A percentile compares a stretch with the other conserved stretches of the same genome.
Conservation (phyloP, 1,140 invertebrate species). For the Batillaria attramentaria region DNA sequence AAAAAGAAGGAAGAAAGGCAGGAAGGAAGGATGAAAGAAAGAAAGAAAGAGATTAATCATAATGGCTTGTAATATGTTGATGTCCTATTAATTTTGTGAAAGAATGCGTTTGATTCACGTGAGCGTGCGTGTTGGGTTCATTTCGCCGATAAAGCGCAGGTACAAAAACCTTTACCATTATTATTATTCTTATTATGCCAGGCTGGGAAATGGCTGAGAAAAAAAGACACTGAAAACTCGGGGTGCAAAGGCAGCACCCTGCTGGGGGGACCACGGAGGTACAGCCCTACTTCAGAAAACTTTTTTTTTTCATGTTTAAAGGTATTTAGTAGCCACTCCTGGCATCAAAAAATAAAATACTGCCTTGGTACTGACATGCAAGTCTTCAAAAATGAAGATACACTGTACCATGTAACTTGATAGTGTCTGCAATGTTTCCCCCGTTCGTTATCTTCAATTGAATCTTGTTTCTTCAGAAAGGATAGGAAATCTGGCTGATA, state of each 20-base stretch:
- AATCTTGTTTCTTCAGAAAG: slow-evolving; percentile 40
- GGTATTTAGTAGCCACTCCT: neutral
- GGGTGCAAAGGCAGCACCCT: too few species aligned
- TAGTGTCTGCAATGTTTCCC: neutral
- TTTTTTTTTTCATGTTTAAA: neutral
- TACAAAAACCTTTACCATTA: neutral
- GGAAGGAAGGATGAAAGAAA: neutral
- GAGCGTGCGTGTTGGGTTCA: too few species aligned
- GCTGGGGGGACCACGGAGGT: too few species aligned
- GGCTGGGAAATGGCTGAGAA: too few species aligned
- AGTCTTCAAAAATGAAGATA: neutral
- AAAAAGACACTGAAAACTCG: too few species aligned
- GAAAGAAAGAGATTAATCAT: neutral
- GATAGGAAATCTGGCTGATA: too few species aligned
- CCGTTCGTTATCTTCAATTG: neutral
- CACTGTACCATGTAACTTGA: neutral
- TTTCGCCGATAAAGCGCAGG: neutral
- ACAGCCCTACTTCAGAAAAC: too few species aligned
- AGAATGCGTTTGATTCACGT: too few species aligned
- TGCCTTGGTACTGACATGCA: too few species aligned
- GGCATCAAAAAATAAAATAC: too few species aligned
- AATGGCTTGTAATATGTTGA: neutral
- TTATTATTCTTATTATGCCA: neutral
- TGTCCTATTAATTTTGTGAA: neutral
- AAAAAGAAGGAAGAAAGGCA: neutral